Evolutionary conservation across 1,140 invertebrate genomes (phyloP), one percentile per base, ranked within the genome.

Genomic region (Euwallacea similis): DNA sequence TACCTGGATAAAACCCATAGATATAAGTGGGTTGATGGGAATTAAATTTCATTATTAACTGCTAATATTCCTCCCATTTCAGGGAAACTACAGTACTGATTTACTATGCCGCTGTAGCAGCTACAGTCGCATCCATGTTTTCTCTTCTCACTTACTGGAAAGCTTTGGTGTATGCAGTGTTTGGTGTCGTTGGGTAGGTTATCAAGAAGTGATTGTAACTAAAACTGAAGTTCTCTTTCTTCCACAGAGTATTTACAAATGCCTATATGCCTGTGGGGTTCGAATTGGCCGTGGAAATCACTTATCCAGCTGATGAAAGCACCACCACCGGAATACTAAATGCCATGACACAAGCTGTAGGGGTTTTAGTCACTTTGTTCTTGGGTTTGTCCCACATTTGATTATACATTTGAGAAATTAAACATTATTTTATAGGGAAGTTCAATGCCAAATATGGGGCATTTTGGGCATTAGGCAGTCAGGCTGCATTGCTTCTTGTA

Each of bases 1-100:
- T 85, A 89, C 79, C 81, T 93, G 21, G 91, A 93, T 70, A 88
- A 82, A 70, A 88, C 87, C 0, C 82, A 85, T 16, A 84, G 83
- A 72, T 89, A 69, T n/a, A 77, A 76, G 76, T 78, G 74, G 72
- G 44, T 11, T 33, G 4, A 33, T 33, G 21, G 21, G 21, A 33
- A 33, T 50, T 4, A 33, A 33, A 33, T 33, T 33, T 33, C 21
- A 62, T 6, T 58, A 15, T 7, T 33, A 13, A 58, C n/a, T 50
- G 46, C 13, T 13, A 13, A 50, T 50, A 50, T 4, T 13, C 2
- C 46, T 7, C 6, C 6, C 46, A 50, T 74, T 74, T 61, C 33
- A 76, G 75, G 50, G 69, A 76, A 71, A 74, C 69, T 15, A 71
- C 72, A 9, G 33, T 77, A 8, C 66, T 65, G 9, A 56, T 76